Evolutionary conservation across 2,113 vertebrate species (phyloP), one percentile per base, ranked within the genome.

Genomic region (Tychaedon coryphoeus): DNA sequence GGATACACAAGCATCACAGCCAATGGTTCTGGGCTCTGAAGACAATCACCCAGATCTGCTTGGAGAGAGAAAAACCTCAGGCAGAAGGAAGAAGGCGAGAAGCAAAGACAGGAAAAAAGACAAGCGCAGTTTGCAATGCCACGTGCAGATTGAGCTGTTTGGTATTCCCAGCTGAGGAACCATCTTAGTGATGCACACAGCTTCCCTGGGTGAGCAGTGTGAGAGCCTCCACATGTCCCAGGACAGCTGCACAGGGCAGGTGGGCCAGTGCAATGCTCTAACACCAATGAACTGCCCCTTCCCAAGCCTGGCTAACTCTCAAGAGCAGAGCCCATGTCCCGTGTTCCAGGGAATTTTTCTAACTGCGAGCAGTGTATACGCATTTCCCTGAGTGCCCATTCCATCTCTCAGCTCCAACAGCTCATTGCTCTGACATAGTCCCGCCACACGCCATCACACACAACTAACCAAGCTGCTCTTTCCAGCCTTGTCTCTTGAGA

Each of bases 311-410:
- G 33, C 38, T 22, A 25, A 20, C 23, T 65, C 50, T 47, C 28
- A 23, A 31, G 14, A 20, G 23, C 8, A 56, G 48, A 83, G 28
- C 17, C 10, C 20, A 31, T 26, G 56, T 70, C 42, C 60, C 5
- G 3, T 5, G 14, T 16, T 33, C 34, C 60, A 70, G 9, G 18
- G 14, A 38, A 8, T 48, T 29, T 19, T 13, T n/a, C 24, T 48
- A 67, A 31, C 38, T 4, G 4, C 2, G 17, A 29, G 12, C 9
- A 2, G 12, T 20, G 76, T 19, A 19, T 10, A 9, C 0, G 1
- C 10, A 9, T 40, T 36, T 34, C 7, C 45, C 22, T 7, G 7
- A 6, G 36, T 20, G 50, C 15, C 20, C 19, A 6, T 33, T 50
- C 28, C 40, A 34, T 1, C 43, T 48, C 56, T 33, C 48, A 33